Evolutionary conservation across 1,140 invertebrate genomes (phyloP), one percentile per base, ranked within the genome.

Genomic region (Papilio helenus): DNA sequence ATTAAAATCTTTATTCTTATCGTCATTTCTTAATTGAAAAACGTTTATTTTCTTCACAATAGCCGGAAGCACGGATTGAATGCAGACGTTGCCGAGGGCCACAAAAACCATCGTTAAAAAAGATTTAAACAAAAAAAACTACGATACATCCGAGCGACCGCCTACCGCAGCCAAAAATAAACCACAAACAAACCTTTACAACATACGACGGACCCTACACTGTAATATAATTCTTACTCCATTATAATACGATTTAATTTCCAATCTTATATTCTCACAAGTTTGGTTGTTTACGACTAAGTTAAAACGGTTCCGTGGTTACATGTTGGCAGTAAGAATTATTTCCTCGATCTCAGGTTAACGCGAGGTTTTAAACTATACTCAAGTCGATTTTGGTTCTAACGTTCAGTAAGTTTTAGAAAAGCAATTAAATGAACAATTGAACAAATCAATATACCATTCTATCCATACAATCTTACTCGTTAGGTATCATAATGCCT

Each of bases 121-220:
- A 86, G 83, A 88, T 80, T 83, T 86, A 90, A 90, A 65, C 23
- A 65, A 65, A 65, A 65, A 92, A 92, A 91, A 85, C 68, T 83
- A 83, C 85, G 81, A 83, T 88, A 85, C 87, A 89, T 87, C 86
- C 85, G 85, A 91, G 86, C 91, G 88, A 89, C 91, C 92, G 92
- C 92, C 92, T 93, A 94, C 92, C 92, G 92, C 92, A 94, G 92
- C 86, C 92, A 92, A 91, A 93, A 94, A 94, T 93, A 94, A 90
- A 92, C 84, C 83, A 86, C 83, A 79, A 84, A 71, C 79, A 79
- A 68, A 81, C 71, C 58, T 77, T 49, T 29, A 55, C 44, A 0
- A 55, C 26, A 39, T 61, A 49, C 80, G 55, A 77, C 5, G 34
- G 34, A 55, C 14, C 61, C 26, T 55, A 58, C 72, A 82, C 44